Evolutionary conservation across 2,113 vertebrate genomes (phyloP).

Genomic region (Macrotus californicus): DNA sequence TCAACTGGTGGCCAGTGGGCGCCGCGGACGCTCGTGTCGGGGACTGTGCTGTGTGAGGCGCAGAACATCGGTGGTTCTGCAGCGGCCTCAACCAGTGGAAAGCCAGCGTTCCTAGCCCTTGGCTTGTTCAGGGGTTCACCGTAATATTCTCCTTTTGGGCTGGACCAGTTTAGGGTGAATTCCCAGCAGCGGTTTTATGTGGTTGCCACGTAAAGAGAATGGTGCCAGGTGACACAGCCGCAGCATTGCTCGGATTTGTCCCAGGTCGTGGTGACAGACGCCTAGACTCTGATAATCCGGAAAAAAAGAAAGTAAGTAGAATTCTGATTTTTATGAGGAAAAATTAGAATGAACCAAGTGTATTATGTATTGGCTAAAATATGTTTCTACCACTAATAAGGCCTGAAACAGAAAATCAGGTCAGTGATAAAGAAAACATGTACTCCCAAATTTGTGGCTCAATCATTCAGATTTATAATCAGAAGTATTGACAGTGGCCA

Average conservation of each 20-base stretch:
- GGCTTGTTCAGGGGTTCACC: background rate
- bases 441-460: background rate
- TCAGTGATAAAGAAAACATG: background rate
- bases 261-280: background rate
- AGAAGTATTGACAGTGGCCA: background rate
- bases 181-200: background rate
- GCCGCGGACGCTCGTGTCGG: rapidly evolving
- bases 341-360: background rate
- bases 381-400: background rate
- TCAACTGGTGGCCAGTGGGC: no score
- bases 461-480: background rate
- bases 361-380: background rate
- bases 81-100: background rate
- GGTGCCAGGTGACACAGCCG: background rate
- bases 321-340: background rate
- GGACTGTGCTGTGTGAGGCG: no score
- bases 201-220: background rate
- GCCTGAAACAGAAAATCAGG: background rate
- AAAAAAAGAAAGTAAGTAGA: background rate
- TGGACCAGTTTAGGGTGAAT: background rate
- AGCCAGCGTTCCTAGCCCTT: background rate
- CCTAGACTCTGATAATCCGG: background rate
- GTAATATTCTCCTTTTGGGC: background rate
- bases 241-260: background rate
- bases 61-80: rapidly evolving